phyloP scores from a whole-genome alignment of 2,113 vertebrate genomes.

The Ptyas mucosa region DNA sequence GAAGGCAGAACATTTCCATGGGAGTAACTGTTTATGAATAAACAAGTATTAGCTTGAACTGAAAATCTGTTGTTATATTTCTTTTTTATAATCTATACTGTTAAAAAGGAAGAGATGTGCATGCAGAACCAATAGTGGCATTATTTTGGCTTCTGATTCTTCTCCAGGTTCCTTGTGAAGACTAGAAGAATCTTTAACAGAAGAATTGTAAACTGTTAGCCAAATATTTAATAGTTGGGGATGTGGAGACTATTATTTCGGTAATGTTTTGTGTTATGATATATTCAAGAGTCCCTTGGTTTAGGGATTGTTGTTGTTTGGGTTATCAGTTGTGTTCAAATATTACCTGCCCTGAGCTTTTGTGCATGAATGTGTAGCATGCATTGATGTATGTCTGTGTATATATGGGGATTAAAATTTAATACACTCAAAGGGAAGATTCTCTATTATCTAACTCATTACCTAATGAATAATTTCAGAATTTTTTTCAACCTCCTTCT shows the following conservation, averaged over 20 bases:
- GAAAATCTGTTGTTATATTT: background rate
- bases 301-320: background rate
- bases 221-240: background rate
- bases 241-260: background rate
- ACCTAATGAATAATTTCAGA: constrained; percentile 20
- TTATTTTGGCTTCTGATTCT: background rate
- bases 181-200: background rate
- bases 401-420: background rate
- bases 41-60: background rate
- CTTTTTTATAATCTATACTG: background rate
- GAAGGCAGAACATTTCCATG: background rate
- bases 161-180: background rate
- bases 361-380: background rate
- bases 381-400: background rate
- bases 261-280: background rate
- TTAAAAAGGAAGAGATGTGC: background rate
- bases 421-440: background rate
- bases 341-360: background rate
- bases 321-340: background rate
- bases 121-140: background rate
- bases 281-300: background rate
- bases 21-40: background rate
- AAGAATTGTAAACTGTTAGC: background rate
- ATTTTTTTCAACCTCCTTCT: background rate
- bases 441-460: background rate